Percentiles rank a stretch among this genome's conserved stretches.
Conservation (phyloP, 2,113 vertebrate genomes). For the Sialia sialis region DNA sequence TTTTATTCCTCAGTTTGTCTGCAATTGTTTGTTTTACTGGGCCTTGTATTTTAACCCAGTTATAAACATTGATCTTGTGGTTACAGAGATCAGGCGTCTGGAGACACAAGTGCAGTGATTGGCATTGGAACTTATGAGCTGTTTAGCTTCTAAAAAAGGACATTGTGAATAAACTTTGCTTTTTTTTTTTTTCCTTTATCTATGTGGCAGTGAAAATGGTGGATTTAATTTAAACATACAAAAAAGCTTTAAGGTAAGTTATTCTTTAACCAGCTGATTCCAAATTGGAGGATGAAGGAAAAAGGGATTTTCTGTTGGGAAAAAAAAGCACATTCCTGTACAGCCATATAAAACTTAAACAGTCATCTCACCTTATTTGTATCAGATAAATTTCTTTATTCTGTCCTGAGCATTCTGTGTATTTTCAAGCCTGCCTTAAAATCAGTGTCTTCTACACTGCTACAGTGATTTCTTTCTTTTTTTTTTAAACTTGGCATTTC, state of each 20-base stretch:
- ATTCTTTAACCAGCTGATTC: neutral
- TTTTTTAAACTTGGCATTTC: neutral
- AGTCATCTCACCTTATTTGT: neutral
- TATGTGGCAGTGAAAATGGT: neutral
- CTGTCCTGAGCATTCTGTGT: neutral
- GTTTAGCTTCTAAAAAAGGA: neutral
- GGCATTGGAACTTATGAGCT: neutral
- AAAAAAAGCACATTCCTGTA: neutral
- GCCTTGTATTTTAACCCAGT: constrained; percentile 92
- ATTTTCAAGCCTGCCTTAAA: constrained; percentile 23
- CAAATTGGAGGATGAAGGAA: neutral
- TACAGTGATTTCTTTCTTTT: neutral
- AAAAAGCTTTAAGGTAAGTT: constrained; percentile 1
- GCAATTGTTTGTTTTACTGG: constrained; percentile 95
- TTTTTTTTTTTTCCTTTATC: neutral
- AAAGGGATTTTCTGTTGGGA: neutral
- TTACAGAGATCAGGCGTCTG: constrained; percentile 83
- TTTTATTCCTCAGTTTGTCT: constrained; percentile 89
- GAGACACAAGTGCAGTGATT: constrained; percentile 80
- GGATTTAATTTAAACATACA: neutral
- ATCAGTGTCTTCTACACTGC: neutral
- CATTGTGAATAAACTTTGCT: neutral
- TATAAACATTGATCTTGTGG: constrained; percentile 90
- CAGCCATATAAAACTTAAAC: neutral
- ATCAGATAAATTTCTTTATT: neutral